Evolutionary conservation across 1,140 invertebrate genomes (phyloP).

Genomic region (Polypedilum pembai): DNA sequence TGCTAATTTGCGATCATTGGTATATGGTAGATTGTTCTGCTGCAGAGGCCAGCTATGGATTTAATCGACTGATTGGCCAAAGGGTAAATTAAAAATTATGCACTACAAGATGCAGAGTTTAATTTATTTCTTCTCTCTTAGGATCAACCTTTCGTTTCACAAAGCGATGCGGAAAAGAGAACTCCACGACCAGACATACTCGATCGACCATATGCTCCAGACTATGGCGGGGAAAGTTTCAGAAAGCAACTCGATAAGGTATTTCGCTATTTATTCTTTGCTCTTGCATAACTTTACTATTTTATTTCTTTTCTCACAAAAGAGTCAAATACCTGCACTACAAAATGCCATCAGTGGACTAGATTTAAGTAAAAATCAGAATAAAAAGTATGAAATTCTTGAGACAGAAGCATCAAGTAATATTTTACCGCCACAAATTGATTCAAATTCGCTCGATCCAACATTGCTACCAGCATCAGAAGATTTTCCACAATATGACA

Average conservation of each 20-base stretch:
- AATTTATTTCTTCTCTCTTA: constrained; percentile 24
- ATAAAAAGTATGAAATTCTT: constrained; percentile 8
- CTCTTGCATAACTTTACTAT: neutral
- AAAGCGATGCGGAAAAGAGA: constrained; percentile 51
- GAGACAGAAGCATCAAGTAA: constrained; percentile 19
- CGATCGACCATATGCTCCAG: constrained; percentile 48
- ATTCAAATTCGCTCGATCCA: constrained; percentile 4
- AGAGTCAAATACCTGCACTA: neutral
- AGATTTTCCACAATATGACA: constrained; percentile 1
- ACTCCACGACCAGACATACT: constrained; percentile 57
- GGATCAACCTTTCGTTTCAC: constrained; percentile 60
- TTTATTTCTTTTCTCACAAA: neutral
- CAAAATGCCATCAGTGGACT: constrained; percentile 21
- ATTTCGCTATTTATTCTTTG: neutral
- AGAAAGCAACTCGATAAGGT: constrained; percentile 41
- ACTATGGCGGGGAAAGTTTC: constrained; percentile 43
- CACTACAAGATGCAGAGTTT: neutral
- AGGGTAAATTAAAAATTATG: neutral
- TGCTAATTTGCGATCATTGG: constrained; percentile 73
- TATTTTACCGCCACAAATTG: neutral
- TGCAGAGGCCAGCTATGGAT: constrained; percentile 56
- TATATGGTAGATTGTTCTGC: constrained; percentile 72
- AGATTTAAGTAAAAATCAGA: neutral
- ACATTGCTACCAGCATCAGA: constrained; percentile 7
- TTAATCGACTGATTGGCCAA: constrained; percentile 60